Conservation (phyloP, 2,888 invertebrate species). For the Lasius fuliginosus region DNA sequence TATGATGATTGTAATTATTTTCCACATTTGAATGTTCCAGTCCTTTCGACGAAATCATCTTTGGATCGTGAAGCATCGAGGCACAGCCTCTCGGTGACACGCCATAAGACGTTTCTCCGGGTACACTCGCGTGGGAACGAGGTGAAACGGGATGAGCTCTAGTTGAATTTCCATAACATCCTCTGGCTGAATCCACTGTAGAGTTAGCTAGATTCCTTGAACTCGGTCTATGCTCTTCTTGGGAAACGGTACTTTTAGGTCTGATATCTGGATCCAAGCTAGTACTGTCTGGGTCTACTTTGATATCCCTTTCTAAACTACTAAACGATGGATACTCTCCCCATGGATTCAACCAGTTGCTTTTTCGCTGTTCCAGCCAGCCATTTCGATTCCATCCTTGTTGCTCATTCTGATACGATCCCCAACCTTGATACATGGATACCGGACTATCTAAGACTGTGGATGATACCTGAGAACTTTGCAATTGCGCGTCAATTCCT, state of each 20-base stretch:
- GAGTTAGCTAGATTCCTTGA: constrained; percentile 82
- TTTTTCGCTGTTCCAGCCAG: constrained; percentile 85
- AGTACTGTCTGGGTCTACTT: constrained; percentile 93
- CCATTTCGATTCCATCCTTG: constrained; percentile 82
- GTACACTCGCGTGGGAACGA: constrained; percentile 79
- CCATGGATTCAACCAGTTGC: constrained; percentile 85
- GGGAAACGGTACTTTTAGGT: constrained; percentile 82
- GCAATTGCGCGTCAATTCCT: constrained; percentile 92
- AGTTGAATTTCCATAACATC: constrained; percentile 78
- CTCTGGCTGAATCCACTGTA: constrained; percentile 79
- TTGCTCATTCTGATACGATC: constrained; percentile 83
- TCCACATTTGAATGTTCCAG: constrained; percentile 80
- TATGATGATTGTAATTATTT: constrained; percentile 76
- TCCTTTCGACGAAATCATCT: constrained; percentile 80
- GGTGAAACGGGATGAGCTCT: constrained; percentile 82
- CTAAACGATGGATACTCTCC: constrained; percentile 82
- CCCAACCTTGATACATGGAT: constrained; percentile 86
- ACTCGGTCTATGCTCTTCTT: constrained; percentile 83
- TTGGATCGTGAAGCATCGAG: constrained; percentile 80
- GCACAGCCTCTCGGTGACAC: constrained; percentile 79
- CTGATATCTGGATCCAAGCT: constrained; percentile 85
- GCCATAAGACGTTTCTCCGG: constrained; percentile 75
- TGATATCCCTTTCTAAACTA: constrained; percentile 87
- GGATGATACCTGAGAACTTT: constrained; percentile 95
- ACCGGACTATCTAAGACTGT: constrained; percentile 91